Percentiles rank a stretch among this genome's conserved stretches.
These are phyloP conservation scores for Parauchenoglanis ngamensis DNA, from an alignment of 2,797 vertebrate species.

Conservation along the genomic window DNA sequence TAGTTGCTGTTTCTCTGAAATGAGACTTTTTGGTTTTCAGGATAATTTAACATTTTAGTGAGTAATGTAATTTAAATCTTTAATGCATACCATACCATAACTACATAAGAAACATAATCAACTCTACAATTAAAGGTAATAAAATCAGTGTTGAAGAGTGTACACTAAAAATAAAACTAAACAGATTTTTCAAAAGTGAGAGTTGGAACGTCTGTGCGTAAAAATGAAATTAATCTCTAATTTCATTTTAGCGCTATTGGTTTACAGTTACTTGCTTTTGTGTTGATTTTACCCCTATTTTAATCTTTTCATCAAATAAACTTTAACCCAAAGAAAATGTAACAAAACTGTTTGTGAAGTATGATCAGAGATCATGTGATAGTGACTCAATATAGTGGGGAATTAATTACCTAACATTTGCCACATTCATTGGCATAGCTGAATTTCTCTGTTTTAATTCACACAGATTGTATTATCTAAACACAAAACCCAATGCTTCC, in stretches of 20 bases:
- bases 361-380: neutral
- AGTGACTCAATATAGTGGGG: neutral
- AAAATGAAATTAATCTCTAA: neutral
- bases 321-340: too few relatives aligned
- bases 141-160: neutral
- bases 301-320: neutral
- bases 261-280: neutral
- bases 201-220: neutral
- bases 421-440: neutral
- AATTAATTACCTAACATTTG: neutral
- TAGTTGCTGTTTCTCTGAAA: too few relatives aligned
- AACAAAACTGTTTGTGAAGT: neutral
- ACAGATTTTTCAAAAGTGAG: neutral
- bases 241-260: neutral
- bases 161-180: neutral
- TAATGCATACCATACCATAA: neutral
- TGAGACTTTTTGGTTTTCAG: neutral
- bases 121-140: neutral
- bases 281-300: neutral
- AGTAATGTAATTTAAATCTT: neutral
- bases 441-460: constrained; percentile 1
- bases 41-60: neutral
- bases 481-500: neutral
- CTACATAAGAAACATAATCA: neutral
- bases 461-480: neutral